phyloP scores from a whole-genome alignment of 2,888 invertebrate genomes.

The Chironomus riparius region DNA sequence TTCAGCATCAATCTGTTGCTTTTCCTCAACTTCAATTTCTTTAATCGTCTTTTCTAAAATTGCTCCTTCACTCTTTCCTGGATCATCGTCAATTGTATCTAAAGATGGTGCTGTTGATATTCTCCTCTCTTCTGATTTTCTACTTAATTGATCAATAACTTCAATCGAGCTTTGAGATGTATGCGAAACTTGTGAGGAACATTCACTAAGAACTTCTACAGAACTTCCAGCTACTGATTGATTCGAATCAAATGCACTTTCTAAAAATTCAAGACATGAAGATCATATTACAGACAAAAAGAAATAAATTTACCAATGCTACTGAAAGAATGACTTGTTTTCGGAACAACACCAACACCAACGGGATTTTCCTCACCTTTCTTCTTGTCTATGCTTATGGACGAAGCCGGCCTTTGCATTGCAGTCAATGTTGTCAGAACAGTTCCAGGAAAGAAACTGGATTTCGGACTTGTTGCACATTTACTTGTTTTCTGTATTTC shows the following conservation, averaged over 20 bases:
- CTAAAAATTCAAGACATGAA: not conserved
- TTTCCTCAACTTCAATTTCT: not conserved
- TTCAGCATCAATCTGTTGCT: not conserved
- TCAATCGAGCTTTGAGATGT: conserved; percentile 55
- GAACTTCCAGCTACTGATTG: conserved; percentile 41
- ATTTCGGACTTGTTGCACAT: conserved; percentile 6
- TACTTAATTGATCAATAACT: conserved; percentile 45
- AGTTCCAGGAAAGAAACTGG: not conserved
- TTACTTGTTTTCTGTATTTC: conserved; percentile 33
- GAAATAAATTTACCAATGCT: conserved; percentile 4
- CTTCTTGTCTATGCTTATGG: conserved; percentile 5
- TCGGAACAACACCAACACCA: not conserved
- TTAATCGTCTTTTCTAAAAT: conserved; percentile 21
- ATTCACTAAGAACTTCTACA: conserved; percentile 53
- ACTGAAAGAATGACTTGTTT: conserved; percentile 12
- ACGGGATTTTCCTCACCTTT: not conserved
- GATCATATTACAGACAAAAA: not conserved
- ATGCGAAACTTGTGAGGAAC: conserved; percentile 19
- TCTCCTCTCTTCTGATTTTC: conserved; percentile 46
- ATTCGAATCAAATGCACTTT: conserved; percentile 41
- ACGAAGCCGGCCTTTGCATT: not conserved
- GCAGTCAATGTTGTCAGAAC: conserved; percentile 29
- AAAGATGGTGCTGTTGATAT: conserved; percentile 42
- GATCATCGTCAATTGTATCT: conserved; percentile 43
- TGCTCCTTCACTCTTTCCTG: conserved; percentile 27